Evolutionary conservation across 2,797 vertebrate species (phyloP), one percentile per base, ranked within the genome.

Genomic region (Pangasius djambal): DNA sequence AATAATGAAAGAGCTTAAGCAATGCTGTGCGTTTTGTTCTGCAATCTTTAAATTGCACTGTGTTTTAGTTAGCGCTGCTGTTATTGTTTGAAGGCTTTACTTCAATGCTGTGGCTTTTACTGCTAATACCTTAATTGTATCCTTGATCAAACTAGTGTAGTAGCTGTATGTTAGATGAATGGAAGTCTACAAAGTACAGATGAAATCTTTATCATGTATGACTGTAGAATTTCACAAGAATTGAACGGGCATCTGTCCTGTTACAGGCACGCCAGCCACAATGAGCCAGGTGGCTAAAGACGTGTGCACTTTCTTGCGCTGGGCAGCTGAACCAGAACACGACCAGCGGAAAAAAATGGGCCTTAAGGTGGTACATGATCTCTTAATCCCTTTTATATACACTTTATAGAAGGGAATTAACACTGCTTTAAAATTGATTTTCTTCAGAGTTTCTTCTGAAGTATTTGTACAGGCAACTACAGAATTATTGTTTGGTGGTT

Each of bases 341-440:
- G 97, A 98, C 92, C 95, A 97, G 52, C 96, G 96, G 89, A 98
- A 97, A 93, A 96, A 95, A 90, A 97, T 97, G 97, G 97, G 97
- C 2, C 93, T 99, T n/a, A 99, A 98, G 97, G 98, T 99, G 34
- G 6, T 31, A 12, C 61, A 48, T 20, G 20, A 52, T 34, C 44
- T 55, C n/a, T 50, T 96, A 86, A 0, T 20, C 31, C 31, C 20
- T n/a, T 63, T 40, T 15, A 18, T 44, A 15, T 63, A n/a, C 57
- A n/a, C 40, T 31, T 83, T 65, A 65, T 48, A 83, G 81, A 59
- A 40, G 37, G 34, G 22, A 63, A 15, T 61, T 61, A 18, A 81
- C 2, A 82, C 1, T 81, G 31, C 7, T 78, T 55, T 31, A 52
- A 78, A 55, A 79, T 5, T 4, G 6, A 9, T 31, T 79, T 44